Evolutionary conservation across 2,113 vertebrate species (phyloP), one percentile per base, ranked within the genome.

Genomic region (Zosterops borbonicus): DNA sequence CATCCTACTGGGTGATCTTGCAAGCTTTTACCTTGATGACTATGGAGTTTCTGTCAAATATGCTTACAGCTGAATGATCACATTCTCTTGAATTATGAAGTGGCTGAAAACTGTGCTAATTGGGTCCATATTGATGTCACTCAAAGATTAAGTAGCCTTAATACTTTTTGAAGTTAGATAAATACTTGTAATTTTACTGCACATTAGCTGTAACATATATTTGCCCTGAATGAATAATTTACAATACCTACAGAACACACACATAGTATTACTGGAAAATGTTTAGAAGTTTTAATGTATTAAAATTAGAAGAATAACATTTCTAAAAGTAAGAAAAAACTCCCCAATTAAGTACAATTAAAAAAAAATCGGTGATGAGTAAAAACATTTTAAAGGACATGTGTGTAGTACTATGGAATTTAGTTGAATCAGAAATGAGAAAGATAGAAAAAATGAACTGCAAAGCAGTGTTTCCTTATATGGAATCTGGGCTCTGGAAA

Each of bases 11-110:
- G 98, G 96, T 97, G 97, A 98, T 97, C 97, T 93, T 87, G 97
- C 96, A 94, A 92, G 98, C 97, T 98, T 98, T 98, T 96, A 97
- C 97, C 97, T 98, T 98, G 97, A 97, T 97, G 97, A 97, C 97
- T 97, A 98, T 97, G 97, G 97, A 98, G 97, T 98, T 98, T 93
- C 98, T 98, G 98, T 98, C 98, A 98, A 97, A 97, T 96, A 95
- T 73, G 94, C 97, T 98, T 98, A 95, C 97, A 97, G 98, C 89
- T 97, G 98, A 98, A 97, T 97, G 98, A 98, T 96, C 97, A 50
- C 96, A 97, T 96, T 96, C 97, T 97, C 97, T 93, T 96, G 97
- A 98, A 98, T 98, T 98, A 98, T 97, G 97, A 98, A 98, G 96
- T 96, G 97, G 95, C 94, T 97, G 96, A 96, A 97, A 97, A 97